phyloP scores from a whole-genome alignment of 2,888 invertebrate species.

The Prosapia bicincta region DNA sequence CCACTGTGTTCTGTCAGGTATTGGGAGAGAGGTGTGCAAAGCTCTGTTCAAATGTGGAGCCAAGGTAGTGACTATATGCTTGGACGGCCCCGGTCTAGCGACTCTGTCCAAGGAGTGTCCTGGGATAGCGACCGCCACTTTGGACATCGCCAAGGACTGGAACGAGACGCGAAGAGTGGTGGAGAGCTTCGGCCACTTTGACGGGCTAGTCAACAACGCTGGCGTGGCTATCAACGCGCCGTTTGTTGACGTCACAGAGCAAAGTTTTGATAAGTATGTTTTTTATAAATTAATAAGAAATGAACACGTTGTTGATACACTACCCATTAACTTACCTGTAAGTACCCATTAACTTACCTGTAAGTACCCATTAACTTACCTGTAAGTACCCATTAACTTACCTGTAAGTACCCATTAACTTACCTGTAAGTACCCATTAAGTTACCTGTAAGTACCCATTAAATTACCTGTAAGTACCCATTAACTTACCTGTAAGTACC shows the following conservation, averaged over 20 bases:
- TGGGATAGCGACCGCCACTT: conserved; percentile 59
- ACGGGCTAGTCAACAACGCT: conserved; percentile 89
- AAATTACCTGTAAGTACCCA: too few relatives aligned
- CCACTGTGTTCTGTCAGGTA: too few relatives aligned
- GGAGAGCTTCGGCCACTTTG: conserved; percentile 61
- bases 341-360: too few relatives aligned
- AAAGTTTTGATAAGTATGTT: conserved; percentile 67
- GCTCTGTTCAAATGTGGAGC: conserved; percentile 66
- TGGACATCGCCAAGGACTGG: conserved; percentile 72
- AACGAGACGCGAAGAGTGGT: conserved; percentile 59
- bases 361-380: too few relatives aligned
- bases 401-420: too few relatives aligned
- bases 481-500: too few relatives aligned
- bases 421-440: too few relatives aligned
- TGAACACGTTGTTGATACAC: too few relatives aligned
- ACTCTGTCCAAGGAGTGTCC: conserved; percentile 58
- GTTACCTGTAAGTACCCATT: too few relatives aligned
- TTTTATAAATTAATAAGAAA: too few relatives aligned
- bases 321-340: too few relatives aligned
- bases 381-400: too few relatives aligned
- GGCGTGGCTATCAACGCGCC: conserved; percentile 67
- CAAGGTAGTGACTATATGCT: conserved; percentile 72
- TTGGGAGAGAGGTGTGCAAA: conserved; percentile 69
- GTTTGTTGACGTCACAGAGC: conserved; percentile 63
- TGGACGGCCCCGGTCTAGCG: conserved; percentile 62